Evolutionary conservation across 2,888 invertebrate genomes (phyloP), one percentile per base, ranked within the genome.

Genomic region (Rhagium mordax): DNA sequence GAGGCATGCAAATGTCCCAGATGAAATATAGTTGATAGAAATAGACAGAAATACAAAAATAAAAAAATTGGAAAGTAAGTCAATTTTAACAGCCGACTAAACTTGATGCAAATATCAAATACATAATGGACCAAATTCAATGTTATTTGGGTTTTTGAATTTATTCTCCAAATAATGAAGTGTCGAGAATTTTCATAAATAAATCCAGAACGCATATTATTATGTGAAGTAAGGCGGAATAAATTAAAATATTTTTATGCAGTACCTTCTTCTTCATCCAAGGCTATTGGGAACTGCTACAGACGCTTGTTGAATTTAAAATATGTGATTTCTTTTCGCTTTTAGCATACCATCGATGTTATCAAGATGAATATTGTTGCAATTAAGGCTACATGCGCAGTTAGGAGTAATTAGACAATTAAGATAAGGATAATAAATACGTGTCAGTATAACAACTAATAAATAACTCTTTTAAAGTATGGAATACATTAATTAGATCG

Each of bases 281-380:
- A 65, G 51, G 65, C 20, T 33, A 53, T 48, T 33, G 18, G 20
- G 8, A 61, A 15, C 15, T n/a, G 16, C 16, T 29, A 29, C 51
- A 65, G 49, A 29, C 51, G 20, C 20, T 13, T 18, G 29, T 65
- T 53, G 65, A 65, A 65, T 65, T 53, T 33, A 7, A 65, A 65
- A 53, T 49, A 18, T 8, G 4, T 6, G 65, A 65, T 65, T 53
- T 53, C 16, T 20, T 29, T 53, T 53, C 24, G 13, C 41, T 65
- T 65, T 29, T 2, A 20, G 3, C 29, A 8, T 10, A n/a, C 7
- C 48, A 47, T 57, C 18, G 18, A 24, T 6, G 6, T 33, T 20
- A 61, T 47, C 13, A 59, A 59, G 20, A 61, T 41, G 33, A 18
- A 47, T 8, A 13, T 20, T 21, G 0, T 2, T 55, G 41, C 41